phyloP scores from a whole-genome alignment of 2,888 invertebrate species.

The Synergus gifuensis region DNA sequence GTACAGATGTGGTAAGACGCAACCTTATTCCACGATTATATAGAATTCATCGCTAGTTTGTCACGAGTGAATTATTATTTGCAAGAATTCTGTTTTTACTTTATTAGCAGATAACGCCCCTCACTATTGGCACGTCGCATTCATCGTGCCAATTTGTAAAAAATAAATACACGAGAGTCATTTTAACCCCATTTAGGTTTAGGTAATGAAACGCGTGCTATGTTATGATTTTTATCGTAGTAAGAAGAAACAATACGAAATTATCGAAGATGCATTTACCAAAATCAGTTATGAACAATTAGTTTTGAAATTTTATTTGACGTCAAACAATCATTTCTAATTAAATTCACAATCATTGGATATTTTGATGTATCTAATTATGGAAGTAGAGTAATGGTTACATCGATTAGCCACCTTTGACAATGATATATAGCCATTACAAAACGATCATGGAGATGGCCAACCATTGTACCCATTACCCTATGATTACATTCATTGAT shows the following conservation, averaged over 20 bases:
- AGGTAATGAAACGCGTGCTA: background rate
- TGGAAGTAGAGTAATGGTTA: no score
- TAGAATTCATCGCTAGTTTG: background rate
- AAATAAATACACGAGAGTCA: background rate
- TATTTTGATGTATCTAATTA: background rate
- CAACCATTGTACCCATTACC: no score
- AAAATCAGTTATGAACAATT: background rate
- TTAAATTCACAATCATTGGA: background rate
- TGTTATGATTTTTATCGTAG: background rate
- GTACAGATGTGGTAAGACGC: background rate
- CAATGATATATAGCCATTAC: no score
- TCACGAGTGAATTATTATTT: slow-evolving; percentile 5
- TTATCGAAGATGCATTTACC: background rate
- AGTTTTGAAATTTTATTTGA: background rate
- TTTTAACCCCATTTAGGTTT: background rate
- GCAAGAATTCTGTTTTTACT: slow-evolving; percentile 4
- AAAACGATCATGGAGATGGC: no score
- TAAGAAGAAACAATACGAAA: background rate
- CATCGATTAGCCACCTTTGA: no score
- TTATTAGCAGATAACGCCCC: background rate
- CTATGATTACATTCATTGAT: background rate
- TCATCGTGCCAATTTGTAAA: slow-evolving; percentile 12
- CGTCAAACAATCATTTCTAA: background rate
- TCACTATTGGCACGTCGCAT: background rate
- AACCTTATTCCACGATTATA: background rate